Percentiles rank a stretch among this genome's conserved stretches.
Conservation (phyloP, 2,888 invertebrate genomes). For the Phortica magna region DNA sequence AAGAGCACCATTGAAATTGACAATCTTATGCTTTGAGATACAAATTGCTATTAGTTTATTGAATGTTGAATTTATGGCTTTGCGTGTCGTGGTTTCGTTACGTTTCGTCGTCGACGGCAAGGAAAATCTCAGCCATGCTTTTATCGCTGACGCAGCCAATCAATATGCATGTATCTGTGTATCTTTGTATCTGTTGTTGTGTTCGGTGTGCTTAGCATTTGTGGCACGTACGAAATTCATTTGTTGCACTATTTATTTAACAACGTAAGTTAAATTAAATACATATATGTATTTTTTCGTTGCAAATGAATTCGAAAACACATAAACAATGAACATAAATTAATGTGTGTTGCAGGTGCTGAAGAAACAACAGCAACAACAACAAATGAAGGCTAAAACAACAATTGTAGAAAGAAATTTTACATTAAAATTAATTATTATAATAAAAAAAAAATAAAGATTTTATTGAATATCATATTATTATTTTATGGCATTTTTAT, state of each 20-base stretch:
- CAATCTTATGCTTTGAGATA: conserved; percentile 43
- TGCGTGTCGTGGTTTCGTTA: conserved; percentile 62
- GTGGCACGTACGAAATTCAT: conserved; percentile 69
- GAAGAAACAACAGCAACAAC: too few species aligned
- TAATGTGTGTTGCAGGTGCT: too few species aligned
- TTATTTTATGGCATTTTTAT: too few species aligned
- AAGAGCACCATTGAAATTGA: too few species aligned
- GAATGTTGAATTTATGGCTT: conserved; percentile 53
- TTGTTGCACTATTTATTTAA: conserved; percentile 69
- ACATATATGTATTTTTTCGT: conserved; percentile 45
- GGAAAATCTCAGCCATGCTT: conserved; percentile 39
- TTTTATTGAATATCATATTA: too few species aligned
- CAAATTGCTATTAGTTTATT: conserved; percentile 71
- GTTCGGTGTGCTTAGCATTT: conserved; percentile 55
- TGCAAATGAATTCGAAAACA: conserved; percentile 43
- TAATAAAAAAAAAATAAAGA: too few species aligned
- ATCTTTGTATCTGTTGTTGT: neutral
- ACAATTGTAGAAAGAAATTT: too few species aligned
- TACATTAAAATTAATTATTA: too few species aligned
- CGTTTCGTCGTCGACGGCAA: neutral
- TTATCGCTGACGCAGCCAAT: too few species aligned
- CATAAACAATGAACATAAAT: neutral
- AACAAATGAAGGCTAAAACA: too few species aligned
- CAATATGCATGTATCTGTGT: conserved; percentile 19
- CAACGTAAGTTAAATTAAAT: conserved; percentile 68